phyloP scores from a whole-genome alignment of 2,797 vertebrate genomes.

The Danionella dracula region DNA sequence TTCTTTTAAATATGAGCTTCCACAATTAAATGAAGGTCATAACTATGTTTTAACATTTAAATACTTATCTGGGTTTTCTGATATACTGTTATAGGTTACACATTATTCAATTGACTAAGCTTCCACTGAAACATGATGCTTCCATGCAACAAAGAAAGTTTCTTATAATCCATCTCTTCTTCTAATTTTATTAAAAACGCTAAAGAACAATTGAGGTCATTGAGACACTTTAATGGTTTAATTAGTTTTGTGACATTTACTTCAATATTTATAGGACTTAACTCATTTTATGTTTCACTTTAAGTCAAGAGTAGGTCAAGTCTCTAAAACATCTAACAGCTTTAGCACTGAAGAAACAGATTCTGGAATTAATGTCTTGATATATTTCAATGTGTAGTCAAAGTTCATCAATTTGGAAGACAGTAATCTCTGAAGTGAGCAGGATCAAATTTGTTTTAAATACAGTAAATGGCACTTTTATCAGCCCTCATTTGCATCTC shows the following conservation, averaged over 20 bases:
- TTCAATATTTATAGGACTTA: slow-evolving; percentile 25
- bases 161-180: no score
- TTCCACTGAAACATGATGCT: no score
- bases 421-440: not conserved
- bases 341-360: slow-evolving; percentile 1
- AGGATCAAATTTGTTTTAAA: not conserved
- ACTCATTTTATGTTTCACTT: slow-evolving; percentile 1
- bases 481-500: not conserved
- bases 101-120: no score
- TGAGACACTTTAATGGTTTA: slow-evolving; percentile 34
- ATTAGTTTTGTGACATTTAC: slow-evolving; percentile 39
- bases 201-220: slow-evolving; percentile 42
- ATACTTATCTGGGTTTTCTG: no score
- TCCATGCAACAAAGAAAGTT: no score
- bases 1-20: no score
- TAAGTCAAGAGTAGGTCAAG: slow-evolving; percentile 35
- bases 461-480: not conserved
- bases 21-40: no score
- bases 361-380: not conserved
- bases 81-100: no score
- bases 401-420: not conserved
- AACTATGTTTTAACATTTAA: no score
- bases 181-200: slow-evolving; percentile 37
- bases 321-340: slow-evolving; percentile 7
- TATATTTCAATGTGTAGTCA: not conserved